These are phyloP conservation scores for Metallyticus violacea DNA, from an alignment of 2,888 invertebrate genomes.

Conservation along the genomic window DNA sequence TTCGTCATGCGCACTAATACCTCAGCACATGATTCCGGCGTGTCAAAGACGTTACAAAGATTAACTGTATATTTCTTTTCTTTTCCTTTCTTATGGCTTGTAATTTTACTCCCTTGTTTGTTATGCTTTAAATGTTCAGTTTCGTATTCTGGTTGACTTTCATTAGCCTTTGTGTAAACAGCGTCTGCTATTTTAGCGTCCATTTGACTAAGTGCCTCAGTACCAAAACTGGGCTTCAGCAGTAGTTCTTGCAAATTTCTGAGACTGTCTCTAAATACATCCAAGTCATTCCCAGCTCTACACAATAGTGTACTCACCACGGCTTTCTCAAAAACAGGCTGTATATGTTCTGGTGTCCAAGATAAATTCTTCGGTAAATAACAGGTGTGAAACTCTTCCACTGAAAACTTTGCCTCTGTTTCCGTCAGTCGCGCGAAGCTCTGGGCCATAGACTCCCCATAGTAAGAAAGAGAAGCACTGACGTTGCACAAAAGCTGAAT, in stretches of 20 bases:
- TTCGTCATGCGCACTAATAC: not conserved
- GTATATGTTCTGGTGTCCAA: not conserved
- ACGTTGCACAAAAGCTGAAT: not conserved
- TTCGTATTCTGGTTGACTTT: not conserved
- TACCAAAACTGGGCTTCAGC: not conserved
- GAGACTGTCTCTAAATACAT: not conserved
- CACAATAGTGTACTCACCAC: not conserved
- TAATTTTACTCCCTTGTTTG: not conserved
- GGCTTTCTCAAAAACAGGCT: not conserved
- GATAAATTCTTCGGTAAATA: not conserved
- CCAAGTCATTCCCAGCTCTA: not conserved
- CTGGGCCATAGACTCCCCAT: not conserved
- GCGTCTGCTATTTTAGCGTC: not conserved
- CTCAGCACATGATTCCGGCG: not conserved
- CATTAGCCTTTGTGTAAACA: not conserved
- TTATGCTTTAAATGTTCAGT: no score
- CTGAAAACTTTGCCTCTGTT: not conserved
- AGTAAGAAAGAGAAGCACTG: not conserved
- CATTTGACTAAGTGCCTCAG: not conserved
- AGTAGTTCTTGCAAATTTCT: not conserved
- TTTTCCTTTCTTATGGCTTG: not conserved
- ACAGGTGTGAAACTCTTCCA: not conserved
- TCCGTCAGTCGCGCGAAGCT: not conserved
- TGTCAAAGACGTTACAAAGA: not conserved
- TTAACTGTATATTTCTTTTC: not conserved